A percentile compares a stretch with the other conserved stretches of the same genome.
Conservation (phyloP, 1,140 invertebrate genomes). For the Drosophila grimshawi region DNA sequence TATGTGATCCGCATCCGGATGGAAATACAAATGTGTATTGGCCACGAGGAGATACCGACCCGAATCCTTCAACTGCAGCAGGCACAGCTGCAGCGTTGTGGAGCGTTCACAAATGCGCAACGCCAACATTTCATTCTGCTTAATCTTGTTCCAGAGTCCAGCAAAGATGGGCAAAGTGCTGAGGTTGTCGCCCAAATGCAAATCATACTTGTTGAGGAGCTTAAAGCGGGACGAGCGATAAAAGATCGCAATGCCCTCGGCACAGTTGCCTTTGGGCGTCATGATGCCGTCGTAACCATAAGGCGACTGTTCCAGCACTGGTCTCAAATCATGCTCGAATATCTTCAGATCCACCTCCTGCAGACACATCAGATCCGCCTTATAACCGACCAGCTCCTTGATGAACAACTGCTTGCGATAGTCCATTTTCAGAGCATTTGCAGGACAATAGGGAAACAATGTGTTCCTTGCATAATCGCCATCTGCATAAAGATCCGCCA, state of each 20-base stretch:
- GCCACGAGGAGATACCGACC: slow-evolving; percentile 89
- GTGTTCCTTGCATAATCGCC: slow-evolving; percentile 89
- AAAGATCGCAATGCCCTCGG: slow-evolving; percentile 93
- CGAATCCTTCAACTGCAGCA: slow-evolving; percentile 86
- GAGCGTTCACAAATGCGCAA: slow-evolving; percentile 87
- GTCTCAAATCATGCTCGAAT: slow-evolving; percentile 89
- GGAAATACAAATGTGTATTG: slow-evolving; percentile 97
- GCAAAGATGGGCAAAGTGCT: slow-evolving; percentile 86
- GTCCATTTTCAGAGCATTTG: slow-evolving; percentile 91
- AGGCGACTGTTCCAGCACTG: slow-evolving; percentile 85
- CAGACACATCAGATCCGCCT: slow-evolving; percentile 94
- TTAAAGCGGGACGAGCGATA: slow-evolving; percentile 88
- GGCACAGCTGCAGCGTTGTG: slow-evolving; percentile 85
- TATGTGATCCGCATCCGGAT: slow-evolving; percentile 94
- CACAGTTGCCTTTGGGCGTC: slow-evolving; percentile 89
- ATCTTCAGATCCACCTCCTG: slow-evolving; percentile 96
- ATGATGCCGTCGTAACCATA: slow-evolving; percentile 88
- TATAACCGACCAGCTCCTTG: slow-evolving; percentile 94
- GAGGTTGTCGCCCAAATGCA: slow-evolving; percentile 87
- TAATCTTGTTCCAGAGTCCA: slow-evolving; percentile 87
- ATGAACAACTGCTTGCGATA: slow-evolving; percentile 94
- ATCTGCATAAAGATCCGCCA: slow-evolving; percentile 95
- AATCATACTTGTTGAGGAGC: slow-evolving; percentile 84
- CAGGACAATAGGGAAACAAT: slow-evolving; percentile 92
- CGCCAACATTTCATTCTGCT: slow-evolving; percentile 86